These are phyloP conservation scores for Psittacara wagleri DNA, from an alignment of 2,113 vertebrate species.

Conservation along the genomic window DNA sequence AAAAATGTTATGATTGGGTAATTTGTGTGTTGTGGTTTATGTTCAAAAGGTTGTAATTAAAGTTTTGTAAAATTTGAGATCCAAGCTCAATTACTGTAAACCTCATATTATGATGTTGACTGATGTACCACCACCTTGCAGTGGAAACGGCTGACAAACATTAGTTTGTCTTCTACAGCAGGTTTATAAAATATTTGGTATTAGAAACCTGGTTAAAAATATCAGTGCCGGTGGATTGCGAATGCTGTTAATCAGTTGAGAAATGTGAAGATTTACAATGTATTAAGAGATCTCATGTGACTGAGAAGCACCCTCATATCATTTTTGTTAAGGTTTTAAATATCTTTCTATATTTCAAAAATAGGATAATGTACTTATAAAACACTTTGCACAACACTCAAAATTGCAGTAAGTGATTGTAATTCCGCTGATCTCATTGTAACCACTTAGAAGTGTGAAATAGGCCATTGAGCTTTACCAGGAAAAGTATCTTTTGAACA, in stretches of 20 bases:
- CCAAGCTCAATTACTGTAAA: slow-evolving; percentile 40
- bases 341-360: slow-evolving; percentile 60
- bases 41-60: slow-evolving; percentile 63
- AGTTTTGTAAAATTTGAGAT: slow-evolving; percentile 53
- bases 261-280: slow-evolving; percentile 4
- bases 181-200: background rate
- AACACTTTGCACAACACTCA: slow-evolving; percentile 54
- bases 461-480: slow-evolving; percentile 46
- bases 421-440: slow-evolving; percentile 59
- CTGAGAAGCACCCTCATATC: slow-evolving; percentile 8
- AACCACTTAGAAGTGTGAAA: slow-evolving; percentile 57
- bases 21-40: slow-evolving; percentile 56
- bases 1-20: slow-evolving; percentile 65
- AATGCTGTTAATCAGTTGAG: background rate
- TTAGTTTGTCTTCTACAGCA: background rate
- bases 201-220: slow-evolving; percentile 8
- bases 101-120: slow-evolving; percentile 25
- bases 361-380: slow-evolving; percentile 53
- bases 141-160: background rate
- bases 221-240: background rate
- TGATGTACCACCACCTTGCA: slow-evolving; percentile 23
- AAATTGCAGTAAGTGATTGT: slow-evolving; percentile 61
- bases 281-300: slow-evolving; percentile 20
- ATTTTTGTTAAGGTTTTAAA: slow-evolving; percentile 60
- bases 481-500: slow-evolving; percentile 41